These are phyloP conservation scores for Hemiprocne comata DNA, from an alignment of 2,113 vertebrate species.

Conservation along the genomic window DNA sequence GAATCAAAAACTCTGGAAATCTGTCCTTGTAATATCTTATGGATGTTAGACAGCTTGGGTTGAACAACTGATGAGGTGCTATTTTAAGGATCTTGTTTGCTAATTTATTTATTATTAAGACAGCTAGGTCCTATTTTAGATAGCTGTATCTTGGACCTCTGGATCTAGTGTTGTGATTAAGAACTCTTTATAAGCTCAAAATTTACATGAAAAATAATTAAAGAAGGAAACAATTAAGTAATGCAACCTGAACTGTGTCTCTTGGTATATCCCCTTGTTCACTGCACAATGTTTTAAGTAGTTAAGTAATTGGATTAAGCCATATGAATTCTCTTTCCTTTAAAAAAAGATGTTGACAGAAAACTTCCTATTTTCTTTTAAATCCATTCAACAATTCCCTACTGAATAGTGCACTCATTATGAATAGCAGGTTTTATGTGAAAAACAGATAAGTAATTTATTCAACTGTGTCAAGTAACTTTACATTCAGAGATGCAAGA, in stretches of 20 bases:
- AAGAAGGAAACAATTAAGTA: neutral
- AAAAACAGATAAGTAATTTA: neutral
- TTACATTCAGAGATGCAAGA: neutral
- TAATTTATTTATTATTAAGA: neutral
- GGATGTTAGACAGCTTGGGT: neutral
- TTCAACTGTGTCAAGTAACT: neutral
- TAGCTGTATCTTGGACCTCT: neutral
- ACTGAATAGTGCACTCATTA: neutral
- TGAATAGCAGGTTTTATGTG: neutral
- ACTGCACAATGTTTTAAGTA: neutral
- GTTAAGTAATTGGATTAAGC: neutral
- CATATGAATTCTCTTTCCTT: neutral
- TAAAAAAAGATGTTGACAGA: slow-evolving; percentile 9
- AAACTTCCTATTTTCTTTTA: neutral
- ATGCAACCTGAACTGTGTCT: neutral
- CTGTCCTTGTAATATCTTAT: neutral
- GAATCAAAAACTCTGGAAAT: too few relatives aligned
- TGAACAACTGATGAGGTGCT: neutral
- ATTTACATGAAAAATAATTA: neutral
- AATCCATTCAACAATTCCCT: neutral
- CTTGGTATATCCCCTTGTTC: neutral
- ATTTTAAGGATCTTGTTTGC: neutral
- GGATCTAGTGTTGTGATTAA: neutral
- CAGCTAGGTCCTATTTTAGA: neutral
- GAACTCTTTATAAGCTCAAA: neutral